Percentiles rank a stretch among this genome's conserved stretches.
Evolutionary conservation across 64 coral and sea anemone genomes (phyloP).

Genomic region (Montipora foliosa): DNA sequence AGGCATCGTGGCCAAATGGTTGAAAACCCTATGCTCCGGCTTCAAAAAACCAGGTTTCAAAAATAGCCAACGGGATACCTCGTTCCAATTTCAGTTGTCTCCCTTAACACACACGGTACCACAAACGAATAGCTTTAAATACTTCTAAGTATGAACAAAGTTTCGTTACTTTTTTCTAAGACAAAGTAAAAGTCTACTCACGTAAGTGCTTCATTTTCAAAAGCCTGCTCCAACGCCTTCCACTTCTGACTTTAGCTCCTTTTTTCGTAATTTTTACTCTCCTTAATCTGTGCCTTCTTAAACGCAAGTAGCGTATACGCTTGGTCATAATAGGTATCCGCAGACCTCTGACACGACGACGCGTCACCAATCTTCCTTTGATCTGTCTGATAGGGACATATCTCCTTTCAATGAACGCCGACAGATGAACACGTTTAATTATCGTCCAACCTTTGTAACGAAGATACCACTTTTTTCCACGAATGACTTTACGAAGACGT

Average conservation of each 20-base stretch:
- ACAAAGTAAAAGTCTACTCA: background rate
- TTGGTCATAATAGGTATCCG: background rate
- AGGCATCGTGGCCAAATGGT: too few relatives aligned
- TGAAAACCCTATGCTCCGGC: too few relatives aligned
- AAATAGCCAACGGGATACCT: too few relatives aligned
- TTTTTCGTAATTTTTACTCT: background rate
- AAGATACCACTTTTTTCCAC: slow-evolving; percentile 14
- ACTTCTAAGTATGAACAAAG: too few relatives aligned
- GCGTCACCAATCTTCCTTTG: background rate
- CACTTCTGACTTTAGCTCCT: background rate
- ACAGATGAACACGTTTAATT: background rate
- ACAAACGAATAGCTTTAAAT: too few relatives aligned
- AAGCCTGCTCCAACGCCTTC: background rate
- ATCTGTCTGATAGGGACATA: background rate
- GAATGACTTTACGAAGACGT: background rate
- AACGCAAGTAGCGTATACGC: background rate
- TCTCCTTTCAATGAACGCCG: background rate
- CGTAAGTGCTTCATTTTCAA: background rate
- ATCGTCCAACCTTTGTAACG: background rate
- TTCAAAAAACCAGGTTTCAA: too few relatives aligned
- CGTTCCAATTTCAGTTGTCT: too few relatives aligned
- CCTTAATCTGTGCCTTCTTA: background rate
- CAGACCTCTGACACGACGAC: background rate
- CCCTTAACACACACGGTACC: too few relatives aligned
- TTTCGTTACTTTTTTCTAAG: too few relatives aligned